phyloP scores from a whole-genome alignment of 1,140 invertebrate species.

The Pygmarrhopalites habei region DNA sequence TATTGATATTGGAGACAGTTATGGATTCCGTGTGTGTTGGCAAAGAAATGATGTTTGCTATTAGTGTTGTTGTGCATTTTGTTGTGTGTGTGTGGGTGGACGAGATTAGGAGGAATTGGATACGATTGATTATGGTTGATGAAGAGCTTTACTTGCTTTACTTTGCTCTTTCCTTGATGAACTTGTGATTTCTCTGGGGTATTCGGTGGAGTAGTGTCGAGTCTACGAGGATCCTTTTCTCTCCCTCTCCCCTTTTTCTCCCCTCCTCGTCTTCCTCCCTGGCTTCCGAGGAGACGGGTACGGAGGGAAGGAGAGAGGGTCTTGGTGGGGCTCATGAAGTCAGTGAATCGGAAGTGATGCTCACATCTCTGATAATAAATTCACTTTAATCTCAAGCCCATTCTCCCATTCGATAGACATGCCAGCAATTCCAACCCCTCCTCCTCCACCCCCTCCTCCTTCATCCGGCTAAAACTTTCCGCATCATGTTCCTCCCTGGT shows the following conservation, averaged over 20 bases:
- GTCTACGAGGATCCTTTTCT: slow-evolving; percentile 14
- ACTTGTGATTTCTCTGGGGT: slow-evolving; percentile 35
- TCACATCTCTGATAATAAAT: slow-evolving; percentile 33
- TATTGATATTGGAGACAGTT: no score
- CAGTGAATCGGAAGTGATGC: slow-evolving; percentile 38
- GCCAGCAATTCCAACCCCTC: neutral
- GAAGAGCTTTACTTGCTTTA: slow-evolving; percentile 4
- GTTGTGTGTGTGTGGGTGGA: neutral
- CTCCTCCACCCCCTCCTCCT: slow-evolving; percentile 1
- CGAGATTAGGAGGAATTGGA: slow-evolving; percentile 9
- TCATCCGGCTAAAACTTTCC: slow-evolving; percentile 16
- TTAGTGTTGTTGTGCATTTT: slow-evolving; percentile 11
- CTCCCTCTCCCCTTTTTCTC: neutral
- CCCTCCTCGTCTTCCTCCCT: neutral
- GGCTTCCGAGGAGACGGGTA: neutral
- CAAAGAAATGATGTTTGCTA: no score
- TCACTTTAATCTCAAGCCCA: slow-evolving; percentile 27
- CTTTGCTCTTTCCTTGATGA: slow-evolving; percentile 18
- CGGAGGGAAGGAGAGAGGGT: neutral
- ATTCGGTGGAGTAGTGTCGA: neutral
- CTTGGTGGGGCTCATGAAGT: slow-evolving; percentile 5
- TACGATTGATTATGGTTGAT: slow-evolving; percentile 19
- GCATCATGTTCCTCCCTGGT: neutral
- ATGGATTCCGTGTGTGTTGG: no score
- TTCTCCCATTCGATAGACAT: slow-evolving; percentile 2